These are phyloP conservation scores for Typhlichthys subterraneus DNA, from an alignment of 2,797 vertebrate genomes.

Conservation along the genomic window DNA sequence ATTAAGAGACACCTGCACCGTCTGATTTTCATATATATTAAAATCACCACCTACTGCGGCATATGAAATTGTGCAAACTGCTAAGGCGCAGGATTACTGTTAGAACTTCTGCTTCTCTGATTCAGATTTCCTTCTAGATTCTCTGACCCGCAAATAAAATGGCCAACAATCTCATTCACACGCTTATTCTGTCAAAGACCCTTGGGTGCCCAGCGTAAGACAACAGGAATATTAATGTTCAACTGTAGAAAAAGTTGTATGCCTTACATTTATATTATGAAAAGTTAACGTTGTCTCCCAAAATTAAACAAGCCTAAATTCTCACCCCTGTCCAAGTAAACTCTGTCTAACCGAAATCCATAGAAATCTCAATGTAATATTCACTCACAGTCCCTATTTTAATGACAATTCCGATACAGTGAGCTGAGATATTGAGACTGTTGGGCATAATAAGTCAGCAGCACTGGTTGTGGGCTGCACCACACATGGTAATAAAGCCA, in stretches of 20 bases:
- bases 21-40: slow-evolving; percentile 99
- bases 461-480: slow-evolving; percentile 47
- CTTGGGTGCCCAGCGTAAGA: slow-evolving; percentile 50
- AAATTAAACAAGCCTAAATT: slow-evolving; percentile 29
- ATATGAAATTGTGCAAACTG: slow-evolving; percentile 84
- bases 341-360: slow-evolving; percentile 33
- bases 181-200: slow-evolving; percentile 59
- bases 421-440: slow-evolving; percentile 48
- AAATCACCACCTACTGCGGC: slow-evolving; percentile 85
- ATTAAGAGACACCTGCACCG: slow-evolving; percentile 84
- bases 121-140: slow-evolving; percentile 66
- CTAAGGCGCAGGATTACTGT: slow-evolving; percentile 80
- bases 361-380: slow-evolving; percentile 53
- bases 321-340: slow-evolving; percentile 37
- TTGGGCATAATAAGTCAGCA: slow-evolving; percentile 54
- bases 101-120: slow-evolving; percentile 77
- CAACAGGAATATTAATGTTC: slow-evolving; percentile 69
- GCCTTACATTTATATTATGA: slow-evolving; percentile 75
- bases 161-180: slow-evolving; percentile 71
- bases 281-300: slow-evolving; percentile 57
- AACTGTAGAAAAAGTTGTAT: slow-evolving; percentile 67
- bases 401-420: slow-evolving; percentile 41
- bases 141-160: slow-evolving; percentile 75
- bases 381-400: slow-evolving; percentile 51
- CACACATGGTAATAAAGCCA: slow-evolving; percentile 67